These are phyloP conservation scores for Hemicordylus capensis DNA, from an alignment of 2,113 vertebrate genomes.

Conservation along the genomic window DNA sequence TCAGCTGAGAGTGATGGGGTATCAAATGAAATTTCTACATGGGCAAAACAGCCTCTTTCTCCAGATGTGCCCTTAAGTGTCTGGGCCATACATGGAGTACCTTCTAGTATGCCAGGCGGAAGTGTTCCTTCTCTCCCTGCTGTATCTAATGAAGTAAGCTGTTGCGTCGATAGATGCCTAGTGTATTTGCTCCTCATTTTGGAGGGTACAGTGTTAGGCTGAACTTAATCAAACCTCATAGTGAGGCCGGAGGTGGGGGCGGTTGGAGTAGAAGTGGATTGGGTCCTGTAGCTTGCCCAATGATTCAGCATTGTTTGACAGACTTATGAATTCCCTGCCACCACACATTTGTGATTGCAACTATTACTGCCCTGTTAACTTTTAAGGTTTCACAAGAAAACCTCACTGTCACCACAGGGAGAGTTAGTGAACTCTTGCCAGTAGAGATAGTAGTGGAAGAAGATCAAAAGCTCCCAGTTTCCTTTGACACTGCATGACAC, in stretches of 20 bases:
- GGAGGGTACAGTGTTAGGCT: no score
- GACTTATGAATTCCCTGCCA: background rate
- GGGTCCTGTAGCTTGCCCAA: background rate
- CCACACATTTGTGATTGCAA: background rate
- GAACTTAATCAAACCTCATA: no score
- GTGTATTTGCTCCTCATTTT: no score
- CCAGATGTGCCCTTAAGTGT: background rate
- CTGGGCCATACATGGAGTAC: background rate
- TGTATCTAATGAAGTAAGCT: background rate
- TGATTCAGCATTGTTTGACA: background rate
- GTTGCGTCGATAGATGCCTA: background rate
- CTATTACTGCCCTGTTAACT: background rate
- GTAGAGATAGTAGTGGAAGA: background rate
- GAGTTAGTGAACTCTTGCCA: background rate
- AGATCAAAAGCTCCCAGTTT: background rate
- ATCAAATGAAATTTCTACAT: background rate
- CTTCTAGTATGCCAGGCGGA: background rate
- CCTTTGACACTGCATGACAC: background rate
- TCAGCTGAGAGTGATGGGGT: background rate
- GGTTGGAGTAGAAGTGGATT: background rate
- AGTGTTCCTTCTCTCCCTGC: background rate
- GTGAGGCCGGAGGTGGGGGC: no score
- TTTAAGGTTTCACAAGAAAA: background rate
- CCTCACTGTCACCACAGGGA: background rate
- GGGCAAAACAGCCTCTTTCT: background rate